Evolutionary conservation across 2,888 invertebrate genomes (phyloP).

Genomic region (Drosophila acutilabella): DNA sequence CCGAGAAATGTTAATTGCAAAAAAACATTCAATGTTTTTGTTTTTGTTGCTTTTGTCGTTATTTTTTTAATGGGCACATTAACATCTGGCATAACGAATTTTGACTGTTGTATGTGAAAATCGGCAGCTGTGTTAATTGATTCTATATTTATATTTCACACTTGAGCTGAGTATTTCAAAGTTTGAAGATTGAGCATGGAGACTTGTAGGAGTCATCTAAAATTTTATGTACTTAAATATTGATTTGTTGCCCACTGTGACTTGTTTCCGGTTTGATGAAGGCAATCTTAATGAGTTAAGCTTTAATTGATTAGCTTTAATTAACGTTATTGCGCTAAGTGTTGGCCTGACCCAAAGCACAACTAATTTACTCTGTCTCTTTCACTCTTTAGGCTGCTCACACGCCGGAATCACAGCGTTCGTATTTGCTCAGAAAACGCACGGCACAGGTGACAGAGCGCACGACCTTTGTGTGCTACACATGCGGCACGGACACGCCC

Average conservation of each 20-base stretch:
- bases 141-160: conserved; percentile 63
- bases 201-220: neutral
- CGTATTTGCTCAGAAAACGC: conserved; percentile 92
- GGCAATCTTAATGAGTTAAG: conserved; percentile 20
- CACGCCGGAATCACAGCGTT: conserved; percentile 91
- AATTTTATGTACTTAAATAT: neutral
- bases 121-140: conserved; percentile 40
- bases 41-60: conserved; percentile 2
- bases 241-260: no score
- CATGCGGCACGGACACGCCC: conserved; percentile 93
- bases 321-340: conserved; percentile 28
- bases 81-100: conserved; percentile 22
- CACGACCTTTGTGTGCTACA: conserved; percentile 94
- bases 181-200: neutral
- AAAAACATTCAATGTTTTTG: neutral
- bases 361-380: conserved; percentile 28
- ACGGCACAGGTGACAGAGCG: conserved; percentile 88
- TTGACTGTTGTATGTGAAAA: conserved; percentile 55
- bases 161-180: conserved; percentile 10
- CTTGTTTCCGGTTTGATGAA: conserved; percentile 15
- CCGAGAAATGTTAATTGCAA: conserved; percentile 2
- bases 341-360: conserved; percentile 10
- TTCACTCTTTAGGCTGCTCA: conserved; percentile 87
- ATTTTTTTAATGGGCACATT: conserved; percentile 16
- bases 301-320: conserved; percentile 31